phyloP scores from a whole-genome alignment of 2,797 vertebrate genomes.

The Scomberomorus guttatus region DNA sequence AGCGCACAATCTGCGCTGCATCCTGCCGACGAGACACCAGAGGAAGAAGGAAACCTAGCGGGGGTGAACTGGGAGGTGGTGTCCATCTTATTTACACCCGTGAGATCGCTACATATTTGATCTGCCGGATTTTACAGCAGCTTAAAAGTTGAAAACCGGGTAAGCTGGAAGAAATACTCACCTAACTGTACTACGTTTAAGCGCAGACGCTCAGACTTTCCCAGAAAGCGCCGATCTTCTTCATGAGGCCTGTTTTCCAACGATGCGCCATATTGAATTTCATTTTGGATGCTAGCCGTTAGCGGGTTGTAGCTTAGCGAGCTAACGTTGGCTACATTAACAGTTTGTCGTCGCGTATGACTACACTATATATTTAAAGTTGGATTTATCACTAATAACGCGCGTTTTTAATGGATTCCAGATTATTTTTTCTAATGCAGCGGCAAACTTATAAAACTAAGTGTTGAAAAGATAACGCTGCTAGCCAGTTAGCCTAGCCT shows the following conservation, averaged over 20 bases:
- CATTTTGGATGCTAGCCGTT: slow-evolving; percentile 20
- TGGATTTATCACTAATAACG: rapidly evolving
- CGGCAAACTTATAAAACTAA: not conserved
- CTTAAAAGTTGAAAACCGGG: slow-evolving; percentile 54
- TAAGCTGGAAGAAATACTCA: slow-evolving; percentile 35
- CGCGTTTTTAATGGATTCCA: rapidly evolving
- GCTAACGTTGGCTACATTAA: slow-evolving; percentile 39
- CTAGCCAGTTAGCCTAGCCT: slow-evolving; percentile 50
- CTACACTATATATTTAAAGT: not conserved
- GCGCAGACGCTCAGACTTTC: rapidly evolving
- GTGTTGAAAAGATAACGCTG: not conserved
- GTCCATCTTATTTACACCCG: slow-evolving; percentile 82
- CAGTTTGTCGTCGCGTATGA: not conserved
- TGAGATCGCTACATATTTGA: slow-evolving; percentile 39
- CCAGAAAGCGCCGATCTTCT: not conserved
- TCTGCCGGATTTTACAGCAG: slow-evolving; percentile 34
- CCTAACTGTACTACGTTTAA: rapidly evolving
- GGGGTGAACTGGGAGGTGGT: slow-evolving; percentile 74
- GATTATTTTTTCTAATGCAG: rapidly evolving
- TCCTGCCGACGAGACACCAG: not conserved
- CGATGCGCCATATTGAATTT: slow-evolving; percentile 81
- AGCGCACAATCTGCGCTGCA: not conserved
- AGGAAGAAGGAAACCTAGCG: slow-evolving; percentile 61
- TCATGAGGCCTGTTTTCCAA: slow-evolving; percentile 61
- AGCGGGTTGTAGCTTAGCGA: slow-evolving; percentile 50